phyloP scores from a whole-genome alignment of 2,797 vertebrate genomes.

The Fistularia commersonii region DNA sequence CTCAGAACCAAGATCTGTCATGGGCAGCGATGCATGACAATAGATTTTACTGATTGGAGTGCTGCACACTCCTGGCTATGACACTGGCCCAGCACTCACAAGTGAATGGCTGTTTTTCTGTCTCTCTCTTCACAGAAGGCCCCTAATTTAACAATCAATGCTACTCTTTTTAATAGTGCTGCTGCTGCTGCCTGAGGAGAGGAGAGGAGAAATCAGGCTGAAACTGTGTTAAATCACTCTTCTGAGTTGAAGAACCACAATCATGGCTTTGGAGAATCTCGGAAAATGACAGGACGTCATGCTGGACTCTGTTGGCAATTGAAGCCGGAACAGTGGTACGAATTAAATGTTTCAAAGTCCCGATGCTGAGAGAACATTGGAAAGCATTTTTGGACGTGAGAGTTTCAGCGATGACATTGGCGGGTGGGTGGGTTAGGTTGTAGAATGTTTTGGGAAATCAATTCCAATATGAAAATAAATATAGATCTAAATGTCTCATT shows the following conservation, averaged over 20 bases:
- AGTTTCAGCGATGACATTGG: too few species aligned
- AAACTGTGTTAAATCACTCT: constrained; percentile 39
- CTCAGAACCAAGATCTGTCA: constrained; percentile 72
- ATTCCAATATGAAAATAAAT: too few species aligned
- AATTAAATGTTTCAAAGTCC: too few species aligned
- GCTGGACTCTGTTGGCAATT: constrained; percentile 7
- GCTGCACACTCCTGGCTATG: constrained; percentile 62
- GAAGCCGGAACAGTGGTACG: too few species aligned
- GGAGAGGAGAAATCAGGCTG: constrained; percentile 35
- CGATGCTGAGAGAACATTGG: too few species aligned
- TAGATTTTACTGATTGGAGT: constrained; percentile 74
- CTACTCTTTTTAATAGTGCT: constrained; percentile 66
- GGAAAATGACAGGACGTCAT: background rate
- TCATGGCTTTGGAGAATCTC: constrained; percentile 11
- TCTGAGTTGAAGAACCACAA: constrained; percentile 35
- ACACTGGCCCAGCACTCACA: constrained; percentile 56
- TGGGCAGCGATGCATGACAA: constrained; percentile 69
- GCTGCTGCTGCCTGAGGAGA: constrained; percentile 34
- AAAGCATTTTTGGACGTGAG: too few species aligned
- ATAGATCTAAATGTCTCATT: too few species aligned
- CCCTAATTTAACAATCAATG: constrained; percentile 70
- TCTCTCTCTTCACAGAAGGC: constrained; percentile 51
- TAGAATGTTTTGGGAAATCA: too few species aligned
- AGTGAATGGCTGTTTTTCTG: constrained; percentile 59
- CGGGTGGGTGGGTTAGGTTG: too few species aligned